Evolutionary conservation across 2,888 invertebrate species (phyloP), one percentile per base, ranked within the genome.

Genomic region (Mayetiola destructor): DNA sequence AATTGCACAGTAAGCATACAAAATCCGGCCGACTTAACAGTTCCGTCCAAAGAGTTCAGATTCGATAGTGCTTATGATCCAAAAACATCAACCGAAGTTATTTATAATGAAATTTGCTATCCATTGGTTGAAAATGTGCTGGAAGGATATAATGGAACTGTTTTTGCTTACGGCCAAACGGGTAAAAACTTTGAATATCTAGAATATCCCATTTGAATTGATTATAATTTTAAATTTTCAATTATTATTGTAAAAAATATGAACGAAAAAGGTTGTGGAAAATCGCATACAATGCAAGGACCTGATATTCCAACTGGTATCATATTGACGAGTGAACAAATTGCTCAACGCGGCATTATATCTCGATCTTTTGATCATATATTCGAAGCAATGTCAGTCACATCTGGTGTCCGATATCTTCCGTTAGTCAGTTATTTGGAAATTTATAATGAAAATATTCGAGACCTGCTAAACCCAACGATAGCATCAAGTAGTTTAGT

Each of bases 81-180:
- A 48, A 79, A 84, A 58, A 82, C 87, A 1, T 81, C 80, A n/a
- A 91, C 91, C 1, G 91, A 91, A 68, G 78, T 78, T 42, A 83
- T 92, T 36, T 92, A 92, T 76, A 88, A 87, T 67, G 89, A 92
- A 65, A 88, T 90, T 59, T 85, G 85, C 59, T 89, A 85, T 67
- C 81, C 87, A 1, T 70, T 90, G 32, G 84, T 89, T 36, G 88
- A 90, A 77, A 88, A 88, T 59, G 88, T 90, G 1, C 76, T 91
- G 57, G 91, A 92, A 66, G 92, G 92, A 1, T 92, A 92, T 75
- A 93, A 92, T 74, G 88, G 88, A 18, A 92, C 92, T 0, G 88
- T 93, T 56, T 92, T 93, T 70, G 92, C 92, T 0, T 93, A 93
- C 67, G 92, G 92, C 0, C 92, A 92, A 73, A 92, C 91, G 1